phyloP scores from a whole-genome alignment of 1,140 invertebrate genomes.

The Chlorops oryzae region DNA sequence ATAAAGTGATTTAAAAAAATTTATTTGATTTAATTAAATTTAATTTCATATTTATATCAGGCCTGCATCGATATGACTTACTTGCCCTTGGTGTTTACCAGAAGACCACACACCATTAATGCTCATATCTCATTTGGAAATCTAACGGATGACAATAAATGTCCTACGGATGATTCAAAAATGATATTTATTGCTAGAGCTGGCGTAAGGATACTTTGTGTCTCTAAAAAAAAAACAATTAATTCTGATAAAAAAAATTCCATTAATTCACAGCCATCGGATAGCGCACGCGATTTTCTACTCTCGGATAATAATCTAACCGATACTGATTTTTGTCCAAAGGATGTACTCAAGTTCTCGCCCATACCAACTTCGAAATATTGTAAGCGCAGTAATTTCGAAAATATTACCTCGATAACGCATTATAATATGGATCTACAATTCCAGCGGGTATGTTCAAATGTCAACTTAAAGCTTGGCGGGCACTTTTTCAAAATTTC shows the following conservation, averaged over 20 bases:
- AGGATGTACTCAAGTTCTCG: slow-evolving; percentile 43
- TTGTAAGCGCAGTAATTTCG: slow-evolving; percentile 44
- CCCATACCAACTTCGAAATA: slow-evolving; percentile 43
- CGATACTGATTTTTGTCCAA: slow-evolving; percentile 43
- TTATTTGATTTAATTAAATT: too few species aligned
- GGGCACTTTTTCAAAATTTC: too few species aligned
- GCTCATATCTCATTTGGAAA: slow-evolving; percentile 36
- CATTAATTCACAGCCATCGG: slow-evolving; percentile 30
- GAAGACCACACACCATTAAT: slow-evolving; percentile 41
- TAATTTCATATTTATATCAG: slow-evolving; percentile 21
- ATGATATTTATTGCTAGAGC: slow-evolving; percentile 35
- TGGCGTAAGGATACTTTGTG: slow-evolving; percentile 28
- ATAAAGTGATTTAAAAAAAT: too few species aligned
- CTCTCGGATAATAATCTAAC: slow-evolving; percentile 35
- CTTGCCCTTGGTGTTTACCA: slow-evolving; percentile 42
- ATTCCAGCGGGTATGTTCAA: too few species aligned
- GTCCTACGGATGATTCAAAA: slow-evolving; percentile 30
- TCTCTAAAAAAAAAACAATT: not conserved
- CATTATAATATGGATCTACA: slow-evolving; percentile 42
- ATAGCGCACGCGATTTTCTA: slow-evolving; percentile 38
- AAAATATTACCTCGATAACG: slow-evolving; percentile 42
- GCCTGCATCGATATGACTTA: slow-evolving; percentile 41
- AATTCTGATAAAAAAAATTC: not conserved
- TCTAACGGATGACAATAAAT: slow-evolving; percentile 26
- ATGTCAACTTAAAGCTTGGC: too few species aligned